Conservation (phyloP, 1,140 invertebrate genomes). For the Aphidius gifuensis region DNA sequence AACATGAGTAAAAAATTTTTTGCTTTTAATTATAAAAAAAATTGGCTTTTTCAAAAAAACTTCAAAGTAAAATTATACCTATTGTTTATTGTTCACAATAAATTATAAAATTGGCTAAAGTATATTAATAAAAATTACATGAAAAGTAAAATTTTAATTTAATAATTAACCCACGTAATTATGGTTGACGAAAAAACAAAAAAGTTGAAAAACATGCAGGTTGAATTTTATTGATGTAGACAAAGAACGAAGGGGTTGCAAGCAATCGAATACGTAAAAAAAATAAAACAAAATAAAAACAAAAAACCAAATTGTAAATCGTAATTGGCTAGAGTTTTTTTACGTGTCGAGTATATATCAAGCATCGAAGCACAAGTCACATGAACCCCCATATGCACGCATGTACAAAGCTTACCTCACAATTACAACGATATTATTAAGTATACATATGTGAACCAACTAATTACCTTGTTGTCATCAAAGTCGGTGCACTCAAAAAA, state of each 20-base stretch:
- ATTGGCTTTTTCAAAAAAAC: too few species aligned
- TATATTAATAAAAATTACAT: neutral
- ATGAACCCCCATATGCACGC: neutral
- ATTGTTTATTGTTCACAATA: too few species aligned
- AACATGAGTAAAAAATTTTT: too few species aligned
- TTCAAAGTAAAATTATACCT: too few species aligned
- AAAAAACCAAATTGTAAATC: neutral
- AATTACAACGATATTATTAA: constrained; percentile 36
- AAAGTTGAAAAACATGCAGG: too few species aligned
- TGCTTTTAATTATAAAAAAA: too few species aligned
- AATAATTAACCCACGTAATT: too few species aligned
- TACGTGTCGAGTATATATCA: too few species aligned
- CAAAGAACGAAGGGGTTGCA: constrained; percentile 8
- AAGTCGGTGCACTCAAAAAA: constrained; percentile 26
- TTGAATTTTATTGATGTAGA: neutral
- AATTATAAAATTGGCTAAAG: too few species aligned
- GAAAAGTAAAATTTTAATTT: neutral
- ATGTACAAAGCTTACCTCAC: neutral
- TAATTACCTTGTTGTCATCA: constrained; percentile 45
- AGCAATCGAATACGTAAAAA: constrained; percentile 13
- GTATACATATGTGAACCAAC: constrained; percentile 38
- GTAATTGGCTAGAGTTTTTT: constrained; percentile 4
- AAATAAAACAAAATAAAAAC: neutral
- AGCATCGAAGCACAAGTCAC: neutral
- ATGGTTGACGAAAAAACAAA: too few species aligned